Base-by-base conservation (phyloP, 2,888 invertebrate species). In the Nymphalis urticae region DNA sequence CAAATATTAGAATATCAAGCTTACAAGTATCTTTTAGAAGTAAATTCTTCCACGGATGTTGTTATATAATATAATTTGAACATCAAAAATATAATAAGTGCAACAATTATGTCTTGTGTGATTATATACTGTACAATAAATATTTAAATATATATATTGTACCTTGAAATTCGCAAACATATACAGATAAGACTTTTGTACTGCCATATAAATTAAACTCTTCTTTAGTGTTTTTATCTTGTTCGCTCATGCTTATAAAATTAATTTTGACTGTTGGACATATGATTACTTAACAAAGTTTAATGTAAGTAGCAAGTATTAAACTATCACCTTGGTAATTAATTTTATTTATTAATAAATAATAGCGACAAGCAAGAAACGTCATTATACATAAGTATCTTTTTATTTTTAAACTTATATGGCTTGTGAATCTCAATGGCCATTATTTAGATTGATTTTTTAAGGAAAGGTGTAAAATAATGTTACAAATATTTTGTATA, bases 311-410 rank as follows among this genome's bases (percentile, higher is more conserved):
- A 72, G 62, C 64, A 67, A 67, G 66, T 67, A 53, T 71, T 75
- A 73, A 58, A 68, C 54, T 72, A 80, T 82, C 82, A 76, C 82
- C 83, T 79, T 75, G 83, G 83, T 80, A 82, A 82, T 82, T 78
- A 79, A 80, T 77, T 79, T 78, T 80, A 80, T 80, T 82, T 79
- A 80, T 77, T 68, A 64, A 59, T 63, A 64, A 68, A 69, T 63
- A 63, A 67, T 60, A 61, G 50, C 62, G 56, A 53, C 51, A 53
- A 58, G 17, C 42, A 58, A 64, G 48, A 17, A 59, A 50, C 48
- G 24, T 48, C 56, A 48, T 62, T 53, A 19, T 21, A 10, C 10
- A 8, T n/a, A 42, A 4, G 13, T 32, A 56, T 6, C 3, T 17
- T 56, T 56, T 32, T 32, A 36, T 42, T 58, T 58, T 10, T 5